Evolutionary conservation across 2,797 vertebrate species (phyloP).

Genomic region (Apodemus agrarius): DNA sequence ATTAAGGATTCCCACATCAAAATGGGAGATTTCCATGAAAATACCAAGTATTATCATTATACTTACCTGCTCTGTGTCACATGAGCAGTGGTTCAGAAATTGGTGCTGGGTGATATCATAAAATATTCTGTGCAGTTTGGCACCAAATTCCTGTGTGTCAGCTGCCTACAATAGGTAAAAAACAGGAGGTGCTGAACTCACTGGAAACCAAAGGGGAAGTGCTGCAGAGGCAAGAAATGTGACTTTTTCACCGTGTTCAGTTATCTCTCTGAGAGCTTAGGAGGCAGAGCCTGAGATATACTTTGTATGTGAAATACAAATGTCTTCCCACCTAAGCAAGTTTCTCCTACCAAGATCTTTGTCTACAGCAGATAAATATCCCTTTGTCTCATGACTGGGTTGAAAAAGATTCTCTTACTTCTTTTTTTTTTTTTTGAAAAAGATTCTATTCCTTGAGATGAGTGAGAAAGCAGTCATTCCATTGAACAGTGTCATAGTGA

Average conservation of each 20-base stretch:
- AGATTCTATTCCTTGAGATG: neutral
- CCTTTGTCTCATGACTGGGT: neutral
- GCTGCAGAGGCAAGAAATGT: neutral
- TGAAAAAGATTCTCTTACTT: neutral
- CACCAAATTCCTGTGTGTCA: slow-evolving; percentile 77
- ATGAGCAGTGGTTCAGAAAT: slow-evolving; percentile 46
- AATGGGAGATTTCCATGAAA: neutral
- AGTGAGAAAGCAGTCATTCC: neutral
- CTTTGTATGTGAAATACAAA: neutral
- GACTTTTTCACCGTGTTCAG: neutral
- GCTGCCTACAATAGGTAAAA: slow-evolving; percentile 72
- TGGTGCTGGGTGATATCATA: slow-evolving; percentile 43
- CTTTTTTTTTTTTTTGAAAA: no score
- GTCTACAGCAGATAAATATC: neutral
- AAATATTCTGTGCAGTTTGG: slow-evolving; percentile 71
- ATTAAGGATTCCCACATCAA: neutral
- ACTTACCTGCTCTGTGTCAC: slow-evolving; percentile 70
- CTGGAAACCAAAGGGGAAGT: neutral
- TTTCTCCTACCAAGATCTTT: slow-evolving; percentile 40
- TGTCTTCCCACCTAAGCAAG: slow-evolving; percentile 35
- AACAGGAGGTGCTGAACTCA: neutral
- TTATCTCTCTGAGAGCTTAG: neutral
- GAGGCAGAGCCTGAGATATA: neutral
- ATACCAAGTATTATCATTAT: neutral
- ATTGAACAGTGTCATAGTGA: neutral